These are phyloP conservation scores for Stratiomys singularior DNA, from an alignment of 2,888 invertebrate genomes.

Conservation along the genomic window DNA sequence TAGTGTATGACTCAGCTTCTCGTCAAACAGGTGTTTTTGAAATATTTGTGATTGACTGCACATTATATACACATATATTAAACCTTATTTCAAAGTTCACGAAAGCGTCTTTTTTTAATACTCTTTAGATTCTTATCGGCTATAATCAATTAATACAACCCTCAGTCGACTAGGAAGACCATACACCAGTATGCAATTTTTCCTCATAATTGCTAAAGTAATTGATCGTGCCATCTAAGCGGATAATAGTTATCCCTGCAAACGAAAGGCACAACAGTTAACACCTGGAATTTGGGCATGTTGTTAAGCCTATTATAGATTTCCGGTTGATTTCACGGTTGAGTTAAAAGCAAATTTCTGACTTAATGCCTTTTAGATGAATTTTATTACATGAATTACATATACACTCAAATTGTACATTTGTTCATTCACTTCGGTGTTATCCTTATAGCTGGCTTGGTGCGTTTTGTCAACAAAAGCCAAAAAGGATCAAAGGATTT, in stretches of 20 bases:
- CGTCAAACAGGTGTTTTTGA: constrained; percentile 20
- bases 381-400: constrained; percentile 28
- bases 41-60: not conserved
- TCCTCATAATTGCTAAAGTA: not conserved
- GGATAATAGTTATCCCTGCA: no score
- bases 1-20: constrained; percentile 12
- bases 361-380: constrained; percentile 47
- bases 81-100: no score
- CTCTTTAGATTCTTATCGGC: no score
- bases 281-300: constrained; percentile 24
- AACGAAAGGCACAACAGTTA: no score
- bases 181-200: not conserved
- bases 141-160: not conserved
- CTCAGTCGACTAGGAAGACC: not conserved
- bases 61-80: no score
- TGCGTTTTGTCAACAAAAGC: not conserved
- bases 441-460: no score
- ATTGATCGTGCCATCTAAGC: not conserved
- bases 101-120: no score
- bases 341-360: constrained; percentile 45
- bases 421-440: no score
- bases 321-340: constrained; percentile 41
- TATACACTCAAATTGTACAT: no score
- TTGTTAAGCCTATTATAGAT: constrained; percentile 34
- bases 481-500: constrained; percentile 31